phyloP scores from a whole-genome alignment of 2,113 vertebrate species.

The Cairina moschata region DNA sequence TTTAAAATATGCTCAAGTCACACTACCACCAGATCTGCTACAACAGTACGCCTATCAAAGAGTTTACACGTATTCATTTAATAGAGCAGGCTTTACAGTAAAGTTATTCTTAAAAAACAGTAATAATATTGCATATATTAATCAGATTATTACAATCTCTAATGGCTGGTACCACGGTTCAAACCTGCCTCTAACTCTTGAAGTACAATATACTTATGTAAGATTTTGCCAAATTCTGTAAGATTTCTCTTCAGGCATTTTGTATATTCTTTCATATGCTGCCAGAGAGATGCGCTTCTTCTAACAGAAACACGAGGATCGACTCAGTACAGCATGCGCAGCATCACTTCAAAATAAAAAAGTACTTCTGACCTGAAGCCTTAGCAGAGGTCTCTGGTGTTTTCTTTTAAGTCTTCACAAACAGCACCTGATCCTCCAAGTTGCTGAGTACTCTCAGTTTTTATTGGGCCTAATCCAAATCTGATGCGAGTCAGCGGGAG shows the following conservation, averaged over 20 bases:
- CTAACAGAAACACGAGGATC: neutral
- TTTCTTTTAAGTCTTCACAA: neutral
- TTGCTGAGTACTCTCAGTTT: neutral
- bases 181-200: neutral
- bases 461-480: neutral
- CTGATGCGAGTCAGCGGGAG: neutral
- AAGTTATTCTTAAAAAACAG: neutral
- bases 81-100: neutral
- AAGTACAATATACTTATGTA: fast-evolving
- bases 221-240: neutral
- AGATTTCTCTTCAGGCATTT: neutral
- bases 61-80: neutral
- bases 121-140: neutral
- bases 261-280: neutral
- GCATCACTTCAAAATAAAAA: neutral
- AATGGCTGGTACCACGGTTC: neutral
- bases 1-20: neutral
- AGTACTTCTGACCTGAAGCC: neutral
- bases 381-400: neutral
- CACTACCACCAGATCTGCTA: neutral
- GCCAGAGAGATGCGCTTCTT: neutral
- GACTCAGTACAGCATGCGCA: neutral
- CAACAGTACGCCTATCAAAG: neutral
- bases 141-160: neutral
- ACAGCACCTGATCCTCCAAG: neutral